Base-by-base conservation (phyloP, 2,888 invertebrate genomes). In the Tetranychus piercei region DNA sequence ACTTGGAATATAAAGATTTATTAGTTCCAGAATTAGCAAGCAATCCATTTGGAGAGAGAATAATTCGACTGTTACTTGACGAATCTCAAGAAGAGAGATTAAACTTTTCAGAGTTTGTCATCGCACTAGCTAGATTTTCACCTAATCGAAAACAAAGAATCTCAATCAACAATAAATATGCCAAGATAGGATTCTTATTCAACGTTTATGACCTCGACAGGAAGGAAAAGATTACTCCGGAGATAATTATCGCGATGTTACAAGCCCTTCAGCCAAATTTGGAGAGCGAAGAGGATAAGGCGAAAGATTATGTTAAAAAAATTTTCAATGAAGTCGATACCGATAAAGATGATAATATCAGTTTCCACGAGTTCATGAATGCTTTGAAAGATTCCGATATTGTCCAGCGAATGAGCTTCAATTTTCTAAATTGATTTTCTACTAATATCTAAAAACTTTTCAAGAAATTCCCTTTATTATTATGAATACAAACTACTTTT, bases 321-420 rank as follows among this genome's bases (percentile, higher is more conserved):
- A 66, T 66, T 66, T 66, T 66, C 66, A 20, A 66, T 66, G 66
- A 66, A 20, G 20, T 66, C 20, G 66, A 66, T 66, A 66, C 15
- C 20, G 66, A 66, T 20, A 18, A 20, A 18, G 20, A 66, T 18
- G 6, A 66, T 66, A 20, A 9, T 11, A 66, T 66, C 18, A 9
- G n/a, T 11, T 66, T 66, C 66, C n/a, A 66, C 1, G 66, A 66
- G 20, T 66, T 66, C 11, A 20, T 66, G n/a, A 66, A 66, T 7
- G 66, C 66, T 8, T 20, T 66, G 6, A 66, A 66, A 66, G 66
- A 66, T 20, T 66, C 66, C 1, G 66, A 66, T 18, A 20, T 66
- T 66, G 20, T 20, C 18, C 18, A 11, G 18, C n/a, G 18, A 66
- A 20, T 66, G 11, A 66, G 66, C 15, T 66, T 66, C 66, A 66